Base-by-base conservation (phyloP, 2,888 invertebrate species). In the Pristionchus mayeri region DNA sequence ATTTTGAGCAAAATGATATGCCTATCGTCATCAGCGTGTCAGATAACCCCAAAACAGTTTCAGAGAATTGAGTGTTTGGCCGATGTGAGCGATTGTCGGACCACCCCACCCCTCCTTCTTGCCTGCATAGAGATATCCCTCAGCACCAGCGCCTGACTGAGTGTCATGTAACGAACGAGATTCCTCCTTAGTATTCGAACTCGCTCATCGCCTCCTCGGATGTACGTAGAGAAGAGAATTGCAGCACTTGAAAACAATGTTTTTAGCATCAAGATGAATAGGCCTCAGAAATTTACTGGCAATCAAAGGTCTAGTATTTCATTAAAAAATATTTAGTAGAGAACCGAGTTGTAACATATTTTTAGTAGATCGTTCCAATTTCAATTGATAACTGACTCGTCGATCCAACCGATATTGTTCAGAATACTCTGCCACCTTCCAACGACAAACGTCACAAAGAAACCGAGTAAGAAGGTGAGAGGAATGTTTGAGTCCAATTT, bases 361-460 rank as follows among this genome's bases (percentile, higher is more conserved):
- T n/a, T n/a, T n/a, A n/a, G n/a, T n/a, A n/a, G n/a, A n/a, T n/a
- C n/a, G n/a, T 44, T 44, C 44, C 44, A 9, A 13, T 44, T 6
- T 44, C 7, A 44, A 44, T 13, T 44, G 44, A 44, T 9, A 54
- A 81, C 88, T 80, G 16, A 89, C 89, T 90, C 89, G 80, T 90
- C 90, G n/a, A 90, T 89, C 89, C 89, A 90, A 34, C 90, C 90
- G 54, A 90, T 90, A 13, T 87, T 88, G 57, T 88, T 90, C 57
- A 90, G 80, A 57, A 90, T 89, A 9, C 87, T 87, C 48, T 89
- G 88, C 90, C 90, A 90, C 86, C 90, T 76, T 2, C 86, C 89
- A 48, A 90, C 88, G n/a, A 90, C 90, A 40, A 90, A 89, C 3
- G 90, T 87, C 34, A 90, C 90, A 84, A 90, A 90, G 87, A 90